A percentile compares a stretch with the other conserved stretches of the same genome.
These are phyloP conservation scores for Parauchenoglanis ngamensis DNA, from an alignment of 2,797 vertebrate species.

Conservation along the genomic window DNA sequence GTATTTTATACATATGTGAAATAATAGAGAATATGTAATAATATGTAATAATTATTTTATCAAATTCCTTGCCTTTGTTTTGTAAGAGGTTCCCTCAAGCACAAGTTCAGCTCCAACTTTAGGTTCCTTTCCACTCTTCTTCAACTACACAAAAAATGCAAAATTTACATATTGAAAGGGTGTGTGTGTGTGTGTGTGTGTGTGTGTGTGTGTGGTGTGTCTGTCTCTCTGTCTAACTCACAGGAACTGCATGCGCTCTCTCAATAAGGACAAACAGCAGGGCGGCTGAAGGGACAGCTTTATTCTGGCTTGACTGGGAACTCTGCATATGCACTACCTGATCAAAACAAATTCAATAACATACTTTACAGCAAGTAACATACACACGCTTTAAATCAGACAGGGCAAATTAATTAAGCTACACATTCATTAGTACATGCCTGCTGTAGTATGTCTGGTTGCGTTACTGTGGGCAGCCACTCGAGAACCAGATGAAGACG, in stretches of 20 bases:
- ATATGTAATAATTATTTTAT: neutral
- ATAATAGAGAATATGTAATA: neutral
- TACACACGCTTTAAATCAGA: neutral
- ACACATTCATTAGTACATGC: constrained; percentile 62
- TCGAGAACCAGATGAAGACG: constrained; percentile 78
- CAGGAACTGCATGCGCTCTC: constrained; percentile 79
- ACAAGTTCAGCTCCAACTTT: constrained; percentile 78
- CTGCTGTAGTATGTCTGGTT: constrained; percentile 77
- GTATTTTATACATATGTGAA: neutral
- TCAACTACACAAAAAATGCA: constrained; percentile 69
- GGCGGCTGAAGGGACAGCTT: constrained; percentile 75
- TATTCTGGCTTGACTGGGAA: constrained; percentile 79
- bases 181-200: constrained; percentile 1
- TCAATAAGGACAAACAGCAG: constrained; percentile 87
- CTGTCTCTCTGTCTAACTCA: constrained; percentile 66
- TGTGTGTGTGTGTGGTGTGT: neutral
- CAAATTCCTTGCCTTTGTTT: constrained; percentile 78
- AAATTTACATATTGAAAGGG: neutral
- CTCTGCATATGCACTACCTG: constrained; percentile 84
- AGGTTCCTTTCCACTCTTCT: constrained; percentile 86
- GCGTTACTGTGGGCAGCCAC: constrained; percentile 66
- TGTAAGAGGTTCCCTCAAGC: constrained; percentile 75
- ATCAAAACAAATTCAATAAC: neutral
- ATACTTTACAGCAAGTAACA: neutral
- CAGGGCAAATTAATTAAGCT: neutral